Evolutionary conservation across 2,888 invertebrate genomes (phyloP), one percentile per base, ranked within the genome.

Genomic region (Furcula furcula): DNA sequence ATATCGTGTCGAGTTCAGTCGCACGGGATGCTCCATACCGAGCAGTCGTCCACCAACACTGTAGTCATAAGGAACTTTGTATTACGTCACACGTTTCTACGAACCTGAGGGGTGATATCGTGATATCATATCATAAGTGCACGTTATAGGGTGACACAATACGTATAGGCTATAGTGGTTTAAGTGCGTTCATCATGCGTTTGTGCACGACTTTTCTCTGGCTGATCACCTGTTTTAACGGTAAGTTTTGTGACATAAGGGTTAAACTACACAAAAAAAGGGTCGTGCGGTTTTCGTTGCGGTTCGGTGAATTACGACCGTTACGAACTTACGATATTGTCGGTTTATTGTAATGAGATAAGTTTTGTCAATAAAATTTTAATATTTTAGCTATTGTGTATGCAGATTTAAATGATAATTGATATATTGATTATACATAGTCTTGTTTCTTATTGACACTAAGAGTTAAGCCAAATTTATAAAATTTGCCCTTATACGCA

Each of bases 41-140:
- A 63, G 54, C 60, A 66, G 75, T 58, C 65, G 83, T 67, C 52
- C 41, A 34, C 29, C 9, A 39, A 28, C 25, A 31, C 22, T 30
- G 37, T 31, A 33, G 37, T 13, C 31, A 29, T 5, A 34, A 46
- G 10, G 45, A 76, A 81, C 76, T 77, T 81, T 76, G 61, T 54
- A 73, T 86, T 85, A 84, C 85, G 83, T 86, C 84, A 86, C 67
- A 56, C 59, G 60, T 57, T 56, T 52, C n/a, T n/a, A n/a, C n/a
- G n/a, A 51, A 60, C 63, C 63, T 58, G 66, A 63, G 4, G 71
- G 71, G 70, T 74, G 69, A 63, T 59, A 65, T 72, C 62, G 50
- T 55, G 65, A 66, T 61, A 65, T 65, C 65, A 63, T 62, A 59
- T 62, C 58, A 64, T 37, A 57, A 35, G 54, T 58, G 59, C 47